Evolutionary conservation across 2,888 invertebrate species (phyloP).

Genomic region (Cremastobaeus sp.): DNA sequence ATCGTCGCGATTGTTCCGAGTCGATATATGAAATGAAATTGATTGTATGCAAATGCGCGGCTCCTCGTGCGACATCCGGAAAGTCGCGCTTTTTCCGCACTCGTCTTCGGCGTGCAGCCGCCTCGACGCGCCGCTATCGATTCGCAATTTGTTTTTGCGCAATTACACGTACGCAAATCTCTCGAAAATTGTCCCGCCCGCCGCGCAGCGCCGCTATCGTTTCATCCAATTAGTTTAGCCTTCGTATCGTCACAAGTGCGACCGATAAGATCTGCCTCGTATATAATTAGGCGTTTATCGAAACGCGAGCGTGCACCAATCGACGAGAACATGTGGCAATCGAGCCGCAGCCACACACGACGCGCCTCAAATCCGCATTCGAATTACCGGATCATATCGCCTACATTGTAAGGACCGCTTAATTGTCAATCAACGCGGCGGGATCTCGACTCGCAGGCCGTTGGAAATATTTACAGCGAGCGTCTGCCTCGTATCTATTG

Average conservation of each 20-base stretch:
- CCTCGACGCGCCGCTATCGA: constrained; percentile 20
- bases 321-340: constrained; percentile 61
- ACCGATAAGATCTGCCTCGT: constrained; percentile 64
- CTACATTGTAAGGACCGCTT: constrained; percentile 32
- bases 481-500: constrained; percentile 32
- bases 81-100: too few species aligned
- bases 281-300: constrained; percentile 74
- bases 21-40: neutral
- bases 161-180: constrained; percentile 25
- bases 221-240: constrained; percentile 72
- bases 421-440: constrained; percentile 52
- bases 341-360: constrained; percentile 60
- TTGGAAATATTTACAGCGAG: constrained; percentile 20
- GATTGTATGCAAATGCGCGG: too few species aligned
- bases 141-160: constrained; percentile 35
- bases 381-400: constrained; percentile 42
- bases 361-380: constrained; percentile 46
- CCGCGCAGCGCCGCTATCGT: constrained; percentile 52
- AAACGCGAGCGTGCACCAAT: constrained; percentile 61
- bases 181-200: constrained; percentile 21
- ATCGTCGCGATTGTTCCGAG: neutral
- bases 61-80: too few species aligned
- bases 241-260: constrained; percentile 67
- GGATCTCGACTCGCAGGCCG: neutral
- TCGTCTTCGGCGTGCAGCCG: too few species aligned